Base-by-base conservation (phyloP, 2,888 invertebrate species). In the Morpho achilles region DNA sequence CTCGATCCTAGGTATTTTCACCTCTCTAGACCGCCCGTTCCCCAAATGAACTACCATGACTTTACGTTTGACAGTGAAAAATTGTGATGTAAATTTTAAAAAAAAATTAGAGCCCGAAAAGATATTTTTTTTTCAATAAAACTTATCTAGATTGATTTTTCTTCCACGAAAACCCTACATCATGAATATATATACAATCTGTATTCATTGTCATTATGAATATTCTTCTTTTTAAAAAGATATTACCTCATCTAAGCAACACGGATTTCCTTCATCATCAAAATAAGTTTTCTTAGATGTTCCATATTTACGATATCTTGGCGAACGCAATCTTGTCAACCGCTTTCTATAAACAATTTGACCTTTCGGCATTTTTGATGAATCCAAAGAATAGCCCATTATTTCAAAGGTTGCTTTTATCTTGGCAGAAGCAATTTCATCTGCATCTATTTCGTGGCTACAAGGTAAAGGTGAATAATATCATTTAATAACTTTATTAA, bases 281-380 rank as follows among this genome's bases (percentile, higher is more conserved):
- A 94, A 94, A 67, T 92, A 92, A 8, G 91, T 93, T 72, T 94
- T 94, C 69, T 86, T 92, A 7, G 92, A 81, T 0, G 56, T 65
- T 1, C 69, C 70, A 47, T 75, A 76, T 53, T 78, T 80, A 68
- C 82, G 86, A 55, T 82, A 76, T 44, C 89, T 77, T 0, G 86
- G 87, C 0, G 91, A 85, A 10, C 92, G 84, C 63, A 94, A 87
- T 62, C 92, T 90, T 2, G 92, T 91, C 60, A 93, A 86, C 39
- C 92, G 91, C 76, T 94, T 94, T 58, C 92, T 92, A 72, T 94
- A 95, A 47, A 93, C 91, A 7, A 95, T 91, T 65, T 92, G 91
- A 0, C 94, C 95, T 67, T 82, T 84, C 0, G 87, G 83, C 62
- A 85, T 73, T 5, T 81, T 74, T 0, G 79, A 76, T 0, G 78